phyloP scores from a whole-genome alignment of 2,113 vertebrate genomes.

The Brienomyrus brachyistius region DNA sequence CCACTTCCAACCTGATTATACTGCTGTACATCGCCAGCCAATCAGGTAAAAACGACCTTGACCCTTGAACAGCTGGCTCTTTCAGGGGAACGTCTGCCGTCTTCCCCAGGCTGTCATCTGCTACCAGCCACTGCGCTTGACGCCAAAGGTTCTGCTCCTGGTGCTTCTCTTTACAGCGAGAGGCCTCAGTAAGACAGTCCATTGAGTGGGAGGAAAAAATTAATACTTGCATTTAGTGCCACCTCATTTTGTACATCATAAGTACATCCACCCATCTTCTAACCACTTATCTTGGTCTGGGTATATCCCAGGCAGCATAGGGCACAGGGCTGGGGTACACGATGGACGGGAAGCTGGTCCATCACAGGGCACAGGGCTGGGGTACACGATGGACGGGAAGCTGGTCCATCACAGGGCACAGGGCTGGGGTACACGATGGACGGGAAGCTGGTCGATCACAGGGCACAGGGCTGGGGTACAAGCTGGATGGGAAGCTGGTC shows the following conservation, averaged over 20 bases:
- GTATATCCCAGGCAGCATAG: background rate
- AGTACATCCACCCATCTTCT: background rate
- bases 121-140: background rate
- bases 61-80: background rate
- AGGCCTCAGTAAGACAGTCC: background rate
- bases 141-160: background rate
- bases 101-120: background rate
- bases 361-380: background rate
- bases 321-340: background rate
- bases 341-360: background rate
- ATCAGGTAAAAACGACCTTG: background rate
- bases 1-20: background rate
- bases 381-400: no score
- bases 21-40: background rate
- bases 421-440: no score
- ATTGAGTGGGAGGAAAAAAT: background rate
- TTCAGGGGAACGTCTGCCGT: background rate
- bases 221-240: background rate
- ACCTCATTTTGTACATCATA: background rate
- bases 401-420: no score
- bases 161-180: background rate
- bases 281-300: background rate
- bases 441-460: background rate
- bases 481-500: fast-evolving
- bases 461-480: background rate